Evolutionary conservation across 64 coral and sea anemone species (phyloP).

Genomic region (Montipora cactus): DNA sequence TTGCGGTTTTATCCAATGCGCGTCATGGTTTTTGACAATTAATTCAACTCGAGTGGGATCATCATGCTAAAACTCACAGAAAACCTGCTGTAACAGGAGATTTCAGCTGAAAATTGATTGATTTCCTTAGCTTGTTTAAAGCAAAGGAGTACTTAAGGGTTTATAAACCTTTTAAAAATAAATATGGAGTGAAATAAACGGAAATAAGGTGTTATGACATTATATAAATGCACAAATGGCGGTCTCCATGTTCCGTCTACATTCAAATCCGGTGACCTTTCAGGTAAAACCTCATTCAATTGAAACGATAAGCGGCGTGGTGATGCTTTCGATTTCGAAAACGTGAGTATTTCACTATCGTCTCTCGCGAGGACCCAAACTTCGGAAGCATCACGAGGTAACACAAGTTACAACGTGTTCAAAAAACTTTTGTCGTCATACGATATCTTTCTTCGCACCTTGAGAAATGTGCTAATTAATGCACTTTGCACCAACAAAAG

Average conservation of each 20-base stretch:
- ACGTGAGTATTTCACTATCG: background rate
- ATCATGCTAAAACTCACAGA: background rate
- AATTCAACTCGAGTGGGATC: no score
- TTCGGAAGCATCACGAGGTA: background rate
- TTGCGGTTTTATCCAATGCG: no score
- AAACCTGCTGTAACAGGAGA: background rate
- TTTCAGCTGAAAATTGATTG: background rate
- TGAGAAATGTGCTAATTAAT: constrained; percentile 42
- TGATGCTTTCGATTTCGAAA: background rate
- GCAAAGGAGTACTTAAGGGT: background rate
- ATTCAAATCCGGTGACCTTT: background rate
- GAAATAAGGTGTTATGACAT: background rate
- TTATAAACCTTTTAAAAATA: background rate
- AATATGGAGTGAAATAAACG: background rate
- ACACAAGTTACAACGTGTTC: background rate
- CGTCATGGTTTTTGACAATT: no score
- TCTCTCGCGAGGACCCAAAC: background rate
- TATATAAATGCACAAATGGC: background rate
- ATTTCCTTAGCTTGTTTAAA: background rate
- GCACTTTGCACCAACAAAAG: constrained; percentile 38
- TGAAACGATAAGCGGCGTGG: background rate
- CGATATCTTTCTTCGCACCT: background rate
- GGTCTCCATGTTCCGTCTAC: background rate
- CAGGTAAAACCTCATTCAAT: background rate
- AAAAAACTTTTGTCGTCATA: background rate